These are phyloP conservation scores for Ibycter americanus DNA, from an alignment of 2,797 vertebrate genomes.

Conservation along the genomic window DNA sequence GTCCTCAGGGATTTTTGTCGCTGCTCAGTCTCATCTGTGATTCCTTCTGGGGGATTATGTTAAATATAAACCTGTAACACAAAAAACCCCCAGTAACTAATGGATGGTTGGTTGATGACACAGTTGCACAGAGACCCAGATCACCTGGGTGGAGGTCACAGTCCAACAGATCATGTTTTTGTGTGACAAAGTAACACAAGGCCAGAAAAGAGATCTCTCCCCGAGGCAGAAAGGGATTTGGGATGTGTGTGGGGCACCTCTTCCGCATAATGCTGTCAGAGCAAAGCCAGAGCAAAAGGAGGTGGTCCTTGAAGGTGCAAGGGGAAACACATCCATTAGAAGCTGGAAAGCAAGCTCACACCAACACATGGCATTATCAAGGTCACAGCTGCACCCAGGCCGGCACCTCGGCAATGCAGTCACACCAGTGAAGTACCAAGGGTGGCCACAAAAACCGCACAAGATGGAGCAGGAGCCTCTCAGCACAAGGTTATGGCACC, in stretches of 20 bases:
- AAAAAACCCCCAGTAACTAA: fast-evolving
- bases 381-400: fast-evolving
- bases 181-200: fast-evolving
- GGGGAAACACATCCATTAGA: fast-evolving
- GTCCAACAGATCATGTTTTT: neutral
- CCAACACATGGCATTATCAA: neutral
- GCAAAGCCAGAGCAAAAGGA: neutral
- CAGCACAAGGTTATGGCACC: fast-evolving
- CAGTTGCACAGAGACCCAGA: neutral
- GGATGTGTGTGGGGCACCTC: neutral
- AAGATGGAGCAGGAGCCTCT: fast-evolving
- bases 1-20: neutral
- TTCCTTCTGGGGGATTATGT: neutral
- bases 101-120: neutral
- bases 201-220: neutral
- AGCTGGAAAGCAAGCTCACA: neutral
- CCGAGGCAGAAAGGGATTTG: neutral
- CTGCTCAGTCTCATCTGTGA: neutral
- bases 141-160: neutral
- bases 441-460: fast-evolving
- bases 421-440: neutral
- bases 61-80: neutral
- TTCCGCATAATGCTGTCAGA: fast-evolving
- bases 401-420: fast-evolving
- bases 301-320: too few species aligned